A percentile compares a stretch with the other conserved stretches of the same genome.
Evolutionary conservation across 2,888 invertebrate species (phyloP).

Genomic region (Drosophila anomelani): DNA sequence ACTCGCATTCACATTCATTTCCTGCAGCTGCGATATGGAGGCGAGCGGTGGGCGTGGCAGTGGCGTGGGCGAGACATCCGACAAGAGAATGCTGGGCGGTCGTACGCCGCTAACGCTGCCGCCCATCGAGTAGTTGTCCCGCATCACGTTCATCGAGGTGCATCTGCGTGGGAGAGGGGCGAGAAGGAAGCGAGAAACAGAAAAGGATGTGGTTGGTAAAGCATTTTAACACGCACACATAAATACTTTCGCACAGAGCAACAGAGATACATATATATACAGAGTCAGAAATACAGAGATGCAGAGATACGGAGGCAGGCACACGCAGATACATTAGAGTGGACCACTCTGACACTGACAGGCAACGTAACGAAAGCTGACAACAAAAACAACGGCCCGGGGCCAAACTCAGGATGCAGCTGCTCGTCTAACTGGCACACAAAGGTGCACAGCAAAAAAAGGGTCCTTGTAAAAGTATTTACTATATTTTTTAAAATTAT

Average conservation of each 20-base stretch:
- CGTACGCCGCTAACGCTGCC: conserved; percentile 87
- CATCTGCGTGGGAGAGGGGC: conserved; percentile 86
- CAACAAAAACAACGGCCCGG: conserved; percentile 25
- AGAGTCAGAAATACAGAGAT: conserved; percentile 10
- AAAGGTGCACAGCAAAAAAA: conserved; percentile 10
- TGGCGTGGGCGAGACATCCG: conserved; percentile 84
- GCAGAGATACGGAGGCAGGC: conserved; percentile 3
- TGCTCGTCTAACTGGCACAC: conserved; percentile 44
- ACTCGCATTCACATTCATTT: conserved; percentile 68
- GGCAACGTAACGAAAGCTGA: conserved; percentile 37
- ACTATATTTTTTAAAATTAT: background rate
- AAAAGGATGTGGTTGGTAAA: conserved; percentile 52
- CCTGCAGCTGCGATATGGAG: conserved; percentile 84
- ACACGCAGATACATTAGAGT: conserved; percentile 24
- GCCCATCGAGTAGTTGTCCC: conserved; percentile 87
- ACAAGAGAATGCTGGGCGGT: conserved; percentile 84
- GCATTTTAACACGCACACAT: conserved; percentile 11
- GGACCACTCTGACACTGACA: conserved; percentile 52
- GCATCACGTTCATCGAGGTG: conserved; percentile 93
- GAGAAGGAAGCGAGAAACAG: conserved; percentile 26
- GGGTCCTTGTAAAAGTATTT: background rate
- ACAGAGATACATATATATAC: background rate
- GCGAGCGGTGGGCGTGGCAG: conserved; percentile 85
- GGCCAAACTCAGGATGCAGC: conserved; percentile 38
- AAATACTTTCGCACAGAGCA: background rate